These are phyloP conservation scores for Heteractis magnifica DNA, from an alignment of 92 coral and sea anemone species.

Conservation along the genomic window DNA sequence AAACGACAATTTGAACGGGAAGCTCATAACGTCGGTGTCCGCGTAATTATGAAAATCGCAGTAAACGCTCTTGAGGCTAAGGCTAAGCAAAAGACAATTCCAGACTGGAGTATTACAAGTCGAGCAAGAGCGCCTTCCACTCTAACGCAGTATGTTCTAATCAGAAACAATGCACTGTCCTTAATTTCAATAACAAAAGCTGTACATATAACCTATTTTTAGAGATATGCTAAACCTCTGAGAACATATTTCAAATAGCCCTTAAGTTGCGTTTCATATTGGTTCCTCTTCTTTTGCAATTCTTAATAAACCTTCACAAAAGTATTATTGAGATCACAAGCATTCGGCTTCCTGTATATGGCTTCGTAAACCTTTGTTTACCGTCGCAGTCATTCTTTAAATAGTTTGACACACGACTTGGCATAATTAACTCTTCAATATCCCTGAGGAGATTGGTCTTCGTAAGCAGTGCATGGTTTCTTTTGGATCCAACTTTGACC, in stretches of 20 bases:
- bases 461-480: constrained; percentile 16
- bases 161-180: neutral
- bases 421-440: constrained; percentile 31
- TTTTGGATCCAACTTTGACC: constrained; percentile 21
- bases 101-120: too few relatives aligned
- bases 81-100: too few relatives aligned
- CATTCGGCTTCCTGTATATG: constrained; percentile 26
- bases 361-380: constrained; percentile 31
- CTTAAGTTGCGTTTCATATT: too few relatives aligned
- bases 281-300: too few relatives aligned
- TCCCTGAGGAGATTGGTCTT: constrained; percentile 28
- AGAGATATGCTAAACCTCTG: neutral
- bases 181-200: constrained; percentile 22
- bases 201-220: neutral
- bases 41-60: too few relatives aligned
- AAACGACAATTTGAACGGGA: too few relatives aligned
- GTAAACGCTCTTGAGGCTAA: too few relatives aligned
- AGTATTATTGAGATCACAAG: neutral
- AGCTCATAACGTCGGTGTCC: too few relatives aligned
- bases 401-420: constrained; percentile 35
- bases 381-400: constrained; percentile 27
- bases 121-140: too few relatives aligned
- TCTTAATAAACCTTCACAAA: too few relatives aligned
- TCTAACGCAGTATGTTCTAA: too few relatives aligned
- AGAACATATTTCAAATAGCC: too few relatives aligned